phyloP scores from a whole-genome alignment of 2,888 invertebrate genomes.

The Idaea biselata region DNA sequence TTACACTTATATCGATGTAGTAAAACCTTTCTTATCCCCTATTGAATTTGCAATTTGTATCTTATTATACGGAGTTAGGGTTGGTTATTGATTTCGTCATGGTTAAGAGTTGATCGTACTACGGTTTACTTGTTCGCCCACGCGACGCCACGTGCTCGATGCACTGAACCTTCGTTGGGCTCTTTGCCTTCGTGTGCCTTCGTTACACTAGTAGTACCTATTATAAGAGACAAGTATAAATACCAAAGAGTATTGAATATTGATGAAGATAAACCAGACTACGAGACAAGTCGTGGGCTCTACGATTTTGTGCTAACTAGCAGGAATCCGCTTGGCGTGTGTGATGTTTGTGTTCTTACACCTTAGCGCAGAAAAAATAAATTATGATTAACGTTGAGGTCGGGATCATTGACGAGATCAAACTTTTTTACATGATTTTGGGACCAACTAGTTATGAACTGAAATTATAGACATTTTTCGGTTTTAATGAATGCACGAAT shows the following conservation, averaged over 20 bases:
- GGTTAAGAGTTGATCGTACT: conserved; percentile 25
- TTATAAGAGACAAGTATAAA: conserved; percentile 27
- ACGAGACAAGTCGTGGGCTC: too few species aligned
- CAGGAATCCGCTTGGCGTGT: too few species aligned
- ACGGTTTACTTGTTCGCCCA: conserved; percentile 62
- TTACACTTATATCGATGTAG: conserved; percentile 25
- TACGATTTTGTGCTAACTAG: too few species aligned
- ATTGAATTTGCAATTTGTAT: background rate
- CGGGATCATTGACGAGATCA: too few species aligned
- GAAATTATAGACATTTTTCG: too few species aligned
- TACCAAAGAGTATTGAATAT: conserved; percentile 18
- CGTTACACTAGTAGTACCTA: conserved; percentile 2
- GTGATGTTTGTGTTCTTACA: too few species aligned
- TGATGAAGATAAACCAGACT: too few species aligned
- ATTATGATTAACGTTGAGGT: too few species aligned
- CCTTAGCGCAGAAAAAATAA: too few species aligned
- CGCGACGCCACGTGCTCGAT: conserved; percentile 55
- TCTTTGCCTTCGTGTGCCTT: conserved; percentile 28
- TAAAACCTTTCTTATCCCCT: conserved; percentile 7
- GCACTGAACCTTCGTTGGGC: conserved; percentile 36
- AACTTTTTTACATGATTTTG: too few species aligned
- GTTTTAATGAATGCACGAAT: too few species aligned
- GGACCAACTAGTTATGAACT: too few species aligned
- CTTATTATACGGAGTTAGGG: background rate
- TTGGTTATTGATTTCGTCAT: conserved; percentile 6